Conservation (phyloP, 2,797 vertebrate species). For the Xenopus petersii region DNA sequence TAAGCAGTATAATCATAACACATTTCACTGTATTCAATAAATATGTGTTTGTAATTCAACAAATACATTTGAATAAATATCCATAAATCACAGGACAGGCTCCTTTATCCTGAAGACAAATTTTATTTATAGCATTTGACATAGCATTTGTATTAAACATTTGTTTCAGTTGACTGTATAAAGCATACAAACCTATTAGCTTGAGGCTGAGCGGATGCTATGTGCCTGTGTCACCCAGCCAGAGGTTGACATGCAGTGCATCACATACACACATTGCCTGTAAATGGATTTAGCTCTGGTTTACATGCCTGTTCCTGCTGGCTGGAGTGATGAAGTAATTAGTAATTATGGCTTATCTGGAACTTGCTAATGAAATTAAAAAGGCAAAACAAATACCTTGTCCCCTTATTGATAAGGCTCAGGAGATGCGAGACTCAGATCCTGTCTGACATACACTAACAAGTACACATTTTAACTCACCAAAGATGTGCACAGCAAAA, state of each 20-base stretch:
- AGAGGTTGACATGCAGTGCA: slow-evolving; percentile 5
- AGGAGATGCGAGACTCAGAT: slow-evolving; percentile 26
- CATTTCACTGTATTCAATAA: too few species aligned
- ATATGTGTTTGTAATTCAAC: too few species aligned
- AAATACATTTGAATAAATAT: too few species aligned
- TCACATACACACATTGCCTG: slow-evolving; percentile 18
- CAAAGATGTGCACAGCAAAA: too few species aligned
- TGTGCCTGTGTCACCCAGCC: background rate
- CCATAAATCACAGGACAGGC: too few species aligned
- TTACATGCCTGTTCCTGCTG: slow-evolving; percentile 22
- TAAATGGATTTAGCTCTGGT: slow-evolving; percentile 24
- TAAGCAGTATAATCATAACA: too few species aligned
- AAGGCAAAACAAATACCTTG: slow-evolving; percentile 15
- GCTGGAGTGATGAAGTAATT: slow-evolving; percentile 27
- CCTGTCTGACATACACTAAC: background rate
- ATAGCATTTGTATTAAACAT: too few species aligned
- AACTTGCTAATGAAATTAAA: slow-evolving; percentile 8
- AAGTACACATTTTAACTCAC: background rate
- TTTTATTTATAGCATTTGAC: too few species aligned
- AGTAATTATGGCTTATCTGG: slow-evolving; percentile 34
- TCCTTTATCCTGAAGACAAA: too few species aligned
- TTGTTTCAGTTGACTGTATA: too few species aligned
- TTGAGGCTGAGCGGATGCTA: background rate
- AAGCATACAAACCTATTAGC: background rate
- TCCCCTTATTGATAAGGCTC: slow-evolving; percentile 32